Evolutionary conservation across 2,113 vertebrate genomes (phyloP), one percentile per base, ranked within the genome.

Genomic region (Rhinolophus ferrumequinum): DNA sequence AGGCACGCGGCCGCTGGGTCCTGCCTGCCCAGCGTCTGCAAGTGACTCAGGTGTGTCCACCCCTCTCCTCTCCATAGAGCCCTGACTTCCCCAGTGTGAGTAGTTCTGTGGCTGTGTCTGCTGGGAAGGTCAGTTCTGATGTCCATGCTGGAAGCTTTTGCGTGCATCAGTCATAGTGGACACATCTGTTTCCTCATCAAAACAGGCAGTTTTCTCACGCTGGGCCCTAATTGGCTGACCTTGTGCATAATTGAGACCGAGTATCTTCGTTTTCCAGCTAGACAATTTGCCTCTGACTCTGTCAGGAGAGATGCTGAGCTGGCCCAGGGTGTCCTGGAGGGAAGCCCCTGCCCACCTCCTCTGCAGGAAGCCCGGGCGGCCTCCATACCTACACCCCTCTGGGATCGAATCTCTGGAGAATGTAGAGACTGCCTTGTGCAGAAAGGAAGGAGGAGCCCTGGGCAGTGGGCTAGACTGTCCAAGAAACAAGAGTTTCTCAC

Each of bases 261-360:
- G 97, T 26, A 62, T 79, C 92, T 88, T 69, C 21, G 15, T 93
- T 98, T 87, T 64, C 86, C 95, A 96, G 52, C 26, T 88, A 88
- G 47, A 33, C 7, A 1, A 14, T 80, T 94, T 88, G 67, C 69
- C 90, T 70, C 18, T 1, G 70, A 47, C 86, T 85, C 52, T 93
- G 82, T 41, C 1, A 22, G 22, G 64, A 15, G 47, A 11, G 33
- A 69, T 38, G 33, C 70, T 85, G 73, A 47, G n/a, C 26, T 54
- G 28, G 10, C 54, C 58, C 81, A 72, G 58, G 44, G n/a, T 16
- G 0, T 8, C 69, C 4, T 7, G 9, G 44, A 7, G 5, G 6
- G 47, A 77, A 81, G 54, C 2, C 5, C 26, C 62, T 1, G 26
- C 28, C 50, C 35, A 10, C 0, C 15, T 86, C 70, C 50, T n/a